A percentile compares a stretch with the other conserved stretches of the same genome.
Conservation (phyloP, 92 coral and sea anemone species). For the Anthopleura xanthogrammica region DNA sequence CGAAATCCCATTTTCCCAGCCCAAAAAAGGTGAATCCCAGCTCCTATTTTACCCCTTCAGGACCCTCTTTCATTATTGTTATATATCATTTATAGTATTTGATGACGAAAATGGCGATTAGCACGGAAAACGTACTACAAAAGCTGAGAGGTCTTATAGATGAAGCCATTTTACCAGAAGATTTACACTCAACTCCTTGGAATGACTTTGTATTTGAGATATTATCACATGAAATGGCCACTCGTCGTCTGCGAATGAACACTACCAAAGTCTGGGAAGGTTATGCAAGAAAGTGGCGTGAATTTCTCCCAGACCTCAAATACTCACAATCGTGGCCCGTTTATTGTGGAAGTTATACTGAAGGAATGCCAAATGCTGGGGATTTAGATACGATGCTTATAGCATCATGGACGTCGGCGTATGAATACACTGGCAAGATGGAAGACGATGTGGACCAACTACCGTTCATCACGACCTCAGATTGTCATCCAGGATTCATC, state of each 20-base stretch:
- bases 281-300: conserved; percentile 21
- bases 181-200: conserved; percentile 18
- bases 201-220: conserved; percentile 23
- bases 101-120: conserved; percentile 14
- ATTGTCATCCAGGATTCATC: conserved; percentile 17
- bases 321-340: conserved; percentile 11
- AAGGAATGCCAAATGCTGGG: conserved; percentile 24
- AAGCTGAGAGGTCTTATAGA: conserved; percentile 5
- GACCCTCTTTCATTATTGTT: neutral
- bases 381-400: conserved; percentile 15
- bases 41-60: no score
- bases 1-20: no score
- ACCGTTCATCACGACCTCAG: conserved; percentile 8
- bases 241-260: conserved; percentile 6
- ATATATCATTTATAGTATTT: neutral
- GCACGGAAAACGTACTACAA: conserved; percentile 15
- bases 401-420: conserved; percentile 3
- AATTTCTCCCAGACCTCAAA: conserved; percentile 19
- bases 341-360: conserved; percentile 18
- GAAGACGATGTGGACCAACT: conserved; percentile 7
- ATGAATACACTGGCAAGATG: conserved; percentile 15
- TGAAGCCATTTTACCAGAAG: conserved; percentile 17
- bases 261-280: conserved; percentile 18
- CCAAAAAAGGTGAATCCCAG: no score
- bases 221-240: conserved; percentile 17